These are phyloP conservation scores for Coptodon rendalli DNA, from an alignment of 2,113 vertebrate species.

Conservation along the genomic window DNA sequence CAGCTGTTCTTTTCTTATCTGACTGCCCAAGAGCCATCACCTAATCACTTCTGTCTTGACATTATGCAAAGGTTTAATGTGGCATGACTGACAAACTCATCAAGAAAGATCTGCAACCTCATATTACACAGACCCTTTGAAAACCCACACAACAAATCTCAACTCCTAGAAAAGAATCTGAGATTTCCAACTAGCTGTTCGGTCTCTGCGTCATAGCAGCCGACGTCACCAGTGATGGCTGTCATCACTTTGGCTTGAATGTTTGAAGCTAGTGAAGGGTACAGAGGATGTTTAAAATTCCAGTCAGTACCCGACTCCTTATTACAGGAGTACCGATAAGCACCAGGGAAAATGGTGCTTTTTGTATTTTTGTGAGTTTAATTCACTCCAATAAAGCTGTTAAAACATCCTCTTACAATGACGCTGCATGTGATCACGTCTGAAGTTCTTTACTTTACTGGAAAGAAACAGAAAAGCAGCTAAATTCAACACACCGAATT, in stretches of 20 bases:
- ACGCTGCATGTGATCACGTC: fast-evolving
- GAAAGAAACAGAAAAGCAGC: not conserved
- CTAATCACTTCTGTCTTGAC: not conserved
- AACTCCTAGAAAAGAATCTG: not conserved
- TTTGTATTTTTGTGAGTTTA: not conserved
- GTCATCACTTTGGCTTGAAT: not conserved
- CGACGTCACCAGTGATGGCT: not conserved
- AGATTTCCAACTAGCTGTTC: not conserved
- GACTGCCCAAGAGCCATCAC: not conserved
- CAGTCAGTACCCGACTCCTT: not conserved
- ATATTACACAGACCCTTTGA: not conserved
- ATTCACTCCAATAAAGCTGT: not conserved
- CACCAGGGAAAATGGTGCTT: not conserved
- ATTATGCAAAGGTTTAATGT: not conserved
- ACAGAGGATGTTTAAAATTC: not conserved
- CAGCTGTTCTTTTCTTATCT: not conserved
- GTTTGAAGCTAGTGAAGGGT: not conserved
- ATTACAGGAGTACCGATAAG: not conserved
- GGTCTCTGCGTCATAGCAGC: not conserved
- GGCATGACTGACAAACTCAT: not conserved
- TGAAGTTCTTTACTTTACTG: not conserved
- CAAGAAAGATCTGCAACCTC: not conserved
- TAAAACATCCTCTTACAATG: not conserved
- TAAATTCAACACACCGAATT: fast-evolving
- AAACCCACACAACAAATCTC: not conserved